Percentiles rank a stretch among this genome's conserved stretches.
These are phyloP conservation scores for Sesia apiformis DNA, from an alignment of 2,888 invertebrate species.

Conservation along the genomic window DNA sequence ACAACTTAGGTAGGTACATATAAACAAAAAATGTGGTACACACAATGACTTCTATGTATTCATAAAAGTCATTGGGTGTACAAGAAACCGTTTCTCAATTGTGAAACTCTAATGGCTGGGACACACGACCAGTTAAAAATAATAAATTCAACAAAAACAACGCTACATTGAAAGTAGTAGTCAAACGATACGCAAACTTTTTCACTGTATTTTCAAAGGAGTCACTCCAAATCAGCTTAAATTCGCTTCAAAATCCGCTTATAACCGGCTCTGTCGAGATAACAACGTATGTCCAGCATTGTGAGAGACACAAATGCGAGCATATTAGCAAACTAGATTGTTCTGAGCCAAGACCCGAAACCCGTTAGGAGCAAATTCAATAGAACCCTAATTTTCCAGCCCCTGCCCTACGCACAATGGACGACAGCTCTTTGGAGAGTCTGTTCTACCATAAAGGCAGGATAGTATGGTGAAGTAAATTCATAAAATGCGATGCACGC, in stretches of 20 bases:
- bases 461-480: not conserved
- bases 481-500: not conserved
- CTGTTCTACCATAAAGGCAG: not conserved
- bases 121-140: too few species aligned
- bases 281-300: slow-evolving; percentile 1
- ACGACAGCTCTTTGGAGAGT: slow-evolving; percentile 8
- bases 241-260: not conserved
- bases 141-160: too few species aligned
- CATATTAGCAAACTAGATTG: slow-evolving; percentile 41
- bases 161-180: too few species aligned
- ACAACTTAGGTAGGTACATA: too few species aligned
- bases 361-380: slow-evolving; percentile 28
- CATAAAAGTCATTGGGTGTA: too few species aligned
- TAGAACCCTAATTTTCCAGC: slow-evolving; percentile 36
- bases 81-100: too few species aligned
- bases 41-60: too few species aligned
- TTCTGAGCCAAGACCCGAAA: slow-evolving; percentile 24
- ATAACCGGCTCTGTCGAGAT: not conserved
- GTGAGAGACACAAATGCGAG: slow-evolving; percentile 21
- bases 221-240: not conserved
- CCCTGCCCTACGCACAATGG: slow-evolving; percentile 20
- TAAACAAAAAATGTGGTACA: too few species aligned
- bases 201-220: not conserved
- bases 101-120: too few species aligned
- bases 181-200: too few species aligned